phyloP scores from a whole-genome alignment of 2,888 invertebrate genomes.

The Anodontia alba region DNA sequence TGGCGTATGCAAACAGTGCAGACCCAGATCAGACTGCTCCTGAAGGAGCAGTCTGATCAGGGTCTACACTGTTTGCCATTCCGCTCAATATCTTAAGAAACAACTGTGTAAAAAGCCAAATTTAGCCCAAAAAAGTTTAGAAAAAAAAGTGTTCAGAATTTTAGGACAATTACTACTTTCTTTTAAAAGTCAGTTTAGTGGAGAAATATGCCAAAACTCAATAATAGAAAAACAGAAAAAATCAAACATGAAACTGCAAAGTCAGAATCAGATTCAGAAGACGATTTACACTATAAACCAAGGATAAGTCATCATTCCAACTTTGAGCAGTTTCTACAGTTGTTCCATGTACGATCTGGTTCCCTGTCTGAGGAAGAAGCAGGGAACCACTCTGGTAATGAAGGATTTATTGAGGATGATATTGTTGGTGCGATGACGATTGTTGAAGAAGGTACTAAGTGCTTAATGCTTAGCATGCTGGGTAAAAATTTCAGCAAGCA shows the following conservation, averaged over 20 bases:
- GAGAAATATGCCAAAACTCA: not conserved
- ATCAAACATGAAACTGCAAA: not conserved
- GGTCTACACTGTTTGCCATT: no score
- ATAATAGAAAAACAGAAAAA: not conserved
- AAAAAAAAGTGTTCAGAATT: no score
- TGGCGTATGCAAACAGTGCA: no score
- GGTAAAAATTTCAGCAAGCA: no score
- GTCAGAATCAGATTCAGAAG: constrained; percentile 31
- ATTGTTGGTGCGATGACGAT: constrained; percentile 50
- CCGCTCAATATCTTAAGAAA: no score
- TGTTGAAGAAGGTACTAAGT: constrained; percentile 52
- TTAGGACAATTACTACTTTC: no score
- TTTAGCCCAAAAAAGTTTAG: no score
- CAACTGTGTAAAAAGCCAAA: no score
- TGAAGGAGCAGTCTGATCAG: no score
- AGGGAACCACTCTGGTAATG: constrained; percentile 54
- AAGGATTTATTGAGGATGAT: constrained; percentile 68
- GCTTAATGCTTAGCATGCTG: not conserved
- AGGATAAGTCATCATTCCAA: constrained; percentile 66
- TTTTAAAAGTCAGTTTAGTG: no score
- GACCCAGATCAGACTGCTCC: no score
- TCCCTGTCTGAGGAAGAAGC: constrained; percentile 66
- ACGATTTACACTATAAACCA: constrained; percentile 47
- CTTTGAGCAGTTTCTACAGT: constrained; percentile 66
- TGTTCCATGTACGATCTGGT: constrained; percentile 52